Conservation (phyloP, 2,113 vertebrate genomes). For the Seriola dumerili region DNA sequence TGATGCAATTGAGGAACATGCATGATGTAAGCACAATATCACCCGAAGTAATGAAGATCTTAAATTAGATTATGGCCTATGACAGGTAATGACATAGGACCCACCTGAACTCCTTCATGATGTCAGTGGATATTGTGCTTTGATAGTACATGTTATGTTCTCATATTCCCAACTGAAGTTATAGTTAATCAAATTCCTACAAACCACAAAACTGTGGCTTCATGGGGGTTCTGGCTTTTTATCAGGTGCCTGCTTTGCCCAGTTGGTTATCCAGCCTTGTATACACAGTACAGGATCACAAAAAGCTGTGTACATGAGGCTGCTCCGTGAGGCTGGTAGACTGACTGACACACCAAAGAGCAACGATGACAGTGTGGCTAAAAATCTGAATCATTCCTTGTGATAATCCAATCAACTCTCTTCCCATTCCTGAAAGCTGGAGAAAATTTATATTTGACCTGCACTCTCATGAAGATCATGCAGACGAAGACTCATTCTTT, state of each 20-base stretch:
- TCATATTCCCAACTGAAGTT: background rate
- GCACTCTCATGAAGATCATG: background rate
- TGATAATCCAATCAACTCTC: too few species aligned
- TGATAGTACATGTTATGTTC: background rate
- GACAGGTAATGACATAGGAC: background rate
- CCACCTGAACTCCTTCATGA: background rate
- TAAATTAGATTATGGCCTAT: background rate
- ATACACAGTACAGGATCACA: background rate
- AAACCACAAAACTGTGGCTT: background rate
- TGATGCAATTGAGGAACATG: background rate
- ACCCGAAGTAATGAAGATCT: background rate
- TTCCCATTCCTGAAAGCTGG: too few species aligned
- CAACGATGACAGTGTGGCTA: background rate
- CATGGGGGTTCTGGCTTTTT: background rate
- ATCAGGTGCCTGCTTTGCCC: background rate
- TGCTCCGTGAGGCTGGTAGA: too few species aligned
- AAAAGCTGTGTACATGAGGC: too few species aligned
- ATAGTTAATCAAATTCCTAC: background rate
- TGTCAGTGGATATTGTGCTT: background rate
- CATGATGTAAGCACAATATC: background rate
- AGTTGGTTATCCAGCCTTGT: background rate
- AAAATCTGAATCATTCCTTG: background rate
- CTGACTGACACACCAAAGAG: too few species aligned
- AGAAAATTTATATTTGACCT: background rate
- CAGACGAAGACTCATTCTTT: background rate